Conservation (phyloP, 2,888 invertebrate species). For the Homarus gammarus region DNA sequence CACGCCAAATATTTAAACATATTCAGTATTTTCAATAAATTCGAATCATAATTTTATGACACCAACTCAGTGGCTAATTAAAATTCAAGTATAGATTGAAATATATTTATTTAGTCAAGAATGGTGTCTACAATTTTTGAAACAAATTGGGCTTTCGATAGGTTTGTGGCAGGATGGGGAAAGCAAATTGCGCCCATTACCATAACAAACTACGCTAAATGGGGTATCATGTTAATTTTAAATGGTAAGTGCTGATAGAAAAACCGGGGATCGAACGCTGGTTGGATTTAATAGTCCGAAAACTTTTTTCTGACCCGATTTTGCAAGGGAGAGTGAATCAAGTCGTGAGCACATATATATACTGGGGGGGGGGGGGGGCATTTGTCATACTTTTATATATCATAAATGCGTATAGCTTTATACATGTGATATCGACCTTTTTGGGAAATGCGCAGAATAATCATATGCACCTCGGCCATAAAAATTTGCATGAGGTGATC, state of each 20-base stretch:
- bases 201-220: slow-evolving; percentile 59
- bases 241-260: slow-evolving; percentile 66
- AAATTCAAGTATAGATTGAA: slow-evolving; percentile 49
- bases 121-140: slow-evolving; percentile 57
- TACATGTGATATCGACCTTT: not conserved
- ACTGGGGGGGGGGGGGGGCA: not conserved
- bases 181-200: slow-evolving; percentile 56
- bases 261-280: slow-evolving; percentile 59
- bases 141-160: slow-evolving; percentile 53
- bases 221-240: slow-evolving; percentile 63
- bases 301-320: slow-evolving; percentile 34
- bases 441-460: not conserved
- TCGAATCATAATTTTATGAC: slow-evolving; percentile 46
- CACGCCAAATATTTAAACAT: slow-evolving; percentile 26
- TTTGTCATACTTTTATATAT: not conserved
- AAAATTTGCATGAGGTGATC: not conserved
- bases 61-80: slow-evolving; percentile 49
- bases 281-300: slow-evolving; percentile 45
- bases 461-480: not conserved
- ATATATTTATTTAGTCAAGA: slow-evolving; percentile 61
- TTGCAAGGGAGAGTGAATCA: not conserved
- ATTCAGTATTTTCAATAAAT: slow-evolving; percentile 42
- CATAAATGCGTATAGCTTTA: not conserved
- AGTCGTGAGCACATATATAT: not conserved
- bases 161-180: slow-evolving; percentile 55